Evolutionary conservation across 2,888 invertebrate species (phyloP).

Genomic region (Meandrusa payeni): DNA sequence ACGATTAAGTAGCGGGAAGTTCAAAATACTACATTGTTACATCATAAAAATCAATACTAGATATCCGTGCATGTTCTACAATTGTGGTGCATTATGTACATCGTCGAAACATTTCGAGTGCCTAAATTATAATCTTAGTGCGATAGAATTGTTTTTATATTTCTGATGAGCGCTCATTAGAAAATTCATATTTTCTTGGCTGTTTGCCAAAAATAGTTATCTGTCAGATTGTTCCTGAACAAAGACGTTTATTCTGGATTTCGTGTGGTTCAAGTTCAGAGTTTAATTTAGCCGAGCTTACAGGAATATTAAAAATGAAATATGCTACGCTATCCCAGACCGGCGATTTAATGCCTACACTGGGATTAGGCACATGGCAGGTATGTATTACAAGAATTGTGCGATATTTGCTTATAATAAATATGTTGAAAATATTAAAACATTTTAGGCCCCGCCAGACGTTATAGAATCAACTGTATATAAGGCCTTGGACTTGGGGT

Average conservation of each 20-base stretch:
- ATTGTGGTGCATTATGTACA: slow-evolving; percentile 10
- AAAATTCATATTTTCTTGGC: slow-evolving; percentile 39
- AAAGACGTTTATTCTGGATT: slow-evolving; percentile 40
- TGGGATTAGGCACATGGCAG: slow-evolving; percentile 89
- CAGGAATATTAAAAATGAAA: slow-evolving; percentile 59
- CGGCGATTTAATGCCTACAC: slow-evolving; percentile 82
- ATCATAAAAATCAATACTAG: slow-evolving; percentile 45
- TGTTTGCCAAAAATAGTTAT: slow-evolving; percentile 51
- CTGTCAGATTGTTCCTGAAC: slow-evolving; percentile 44
- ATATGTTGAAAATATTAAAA: background rate
- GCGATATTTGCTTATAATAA: background rate
- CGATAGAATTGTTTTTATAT: slow-evolving; percentile 1
- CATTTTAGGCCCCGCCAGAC: slow-evolving; percentile 80
- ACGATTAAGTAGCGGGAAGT: slow-evolving; percentile 38
- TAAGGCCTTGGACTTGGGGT: slow-evolving; percentile 85
- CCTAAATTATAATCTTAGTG: too few species aligned
- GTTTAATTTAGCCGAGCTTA: slow-evolving; percentile 36
- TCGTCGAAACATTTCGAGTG: slow-evolving; percentile 15
- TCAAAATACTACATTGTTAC: slow-evolving; percentile 37
- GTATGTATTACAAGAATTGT: slow-evolving; percentile 45
- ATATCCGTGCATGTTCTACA: slow-evolving; percentile 3
- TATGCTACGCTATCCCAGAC: slow-evolving; percentile 66
- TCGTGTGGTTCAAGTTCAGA: slow-evolving; percentile 37
- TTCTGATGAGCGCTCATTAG: slow-evolving; percentile 24
- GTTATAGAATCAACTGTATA: slow-evolving; percentile 83